phyloP scores from a whole-genome alignment of 2,888 invertebrate species.

The Molorchus minor region DNA sequence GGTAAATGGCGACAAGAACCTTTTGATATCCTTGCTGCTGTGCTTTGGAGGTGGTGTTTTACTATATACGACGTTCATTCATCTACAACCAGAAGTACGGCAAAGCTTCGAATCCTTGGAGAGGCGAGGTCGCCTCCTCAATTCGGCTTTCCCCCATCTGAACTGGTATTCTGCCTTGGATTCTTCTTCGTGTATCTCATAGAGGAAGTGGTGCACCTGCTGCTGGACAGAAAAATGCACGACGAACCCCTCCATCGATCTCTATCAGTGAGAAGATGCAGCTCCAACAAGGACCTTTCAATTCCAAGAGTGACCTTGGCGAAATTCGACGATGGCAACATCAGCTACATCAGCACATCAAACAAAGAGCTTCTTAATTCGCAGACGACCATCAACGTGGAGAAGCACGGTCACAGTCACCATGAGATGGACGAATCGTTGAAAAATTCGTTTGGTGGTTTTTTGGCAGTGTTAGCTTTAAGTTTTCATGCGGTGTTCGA shows the following conservation, averaged over 20 bases:
- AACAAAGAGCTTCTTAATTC: slow-evolving; percentile 57
- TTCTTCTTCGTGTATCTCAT: slow-evolving; percentile 73
- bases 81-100: slow-evolving; percentile 73
- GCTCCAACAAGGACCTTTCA: slow-evolving; percentile 58
- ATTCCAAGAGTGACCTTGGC: slow-evolving; percentile 58
- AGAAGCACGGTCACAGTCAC: slow-evolving; percentile 41
- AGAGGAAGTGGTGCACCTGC: slow-evolving; percentile 69
- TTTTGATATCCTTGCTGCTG: slow-evolving; percentile 67
- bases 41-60: slow-evolving; percentile 75
- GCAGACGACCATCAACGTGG: slow-evolving; percentile 51
- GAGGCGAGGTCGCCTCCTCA: slow-evolving; percentile 58
- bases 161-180: slow-evolving; percentile 70
- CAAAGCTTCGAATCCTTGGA: slow-evolving; percentile 66
- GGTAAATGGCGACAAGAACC: slow-evolving; percentile 61
- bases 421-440: slow-evolving; percentile 42
- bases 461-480: slow-evolving; percentile 71
- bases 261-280: slow-evolving; percentile 64
- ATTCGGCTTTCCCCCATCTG: slow-evolving; percentile 65
- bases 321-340: slow-evolving; percentile 57
- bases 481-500: slow-evolving; percentile 77
- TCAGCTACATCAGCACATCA: slow-evolving; percentile 56
- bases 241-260: slow-evolving; percentile 58
- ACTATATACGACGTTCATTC: slow-evolving; percentile 72
- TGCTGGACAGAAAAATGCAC: slow-evolving; percentile 63
- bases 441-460: slow-evolving; percentile 68